Base-by-base conservation (phyloP, 2,888 invertebrate species). In the Agrochola lota region DNA sequence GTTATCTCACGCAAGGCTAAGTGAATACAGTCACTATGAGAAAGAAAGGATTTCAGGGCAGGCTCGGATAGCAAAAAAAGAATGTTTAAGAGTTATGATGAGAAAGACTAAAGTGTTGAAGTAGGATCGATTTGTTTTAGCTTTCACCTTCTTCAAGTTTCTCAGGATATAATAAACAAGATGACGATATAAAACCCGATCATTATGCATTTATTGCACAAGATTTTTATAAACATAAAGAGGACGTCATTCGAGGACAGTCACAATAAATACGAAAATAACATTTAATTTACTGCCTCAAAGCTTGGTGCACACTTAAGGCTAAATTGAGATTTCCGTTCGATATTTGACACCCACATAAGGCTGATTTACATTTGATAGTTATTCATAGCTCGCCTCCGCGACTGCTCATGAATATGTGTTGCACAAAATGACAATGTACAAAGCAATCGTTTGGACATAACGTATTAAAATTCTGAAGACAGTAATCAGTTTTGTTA, bases 281-380 rank as follows among this genome's bases (percentile, higher is more conserved):
- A 74, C 55, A 71, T 71, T 69, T 70, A 72, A 80, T 72, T 63
- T 68, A 67, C 35, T 62, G 35, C 12, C 12, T 60, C 60, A 74
- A 84, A 77, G 78, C 74, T 85, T 40, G 46, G 57, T 77, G 72
- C 83, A 83, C 70, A 76, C 72, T 85, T 66, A 78, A 62, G 76
- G 74, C 78, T 78, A 84, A 85, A 93, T 91, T 91, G 87, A 93
- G 90, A 92, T 91, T 91, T 90, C 89, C 87, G 88, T 75, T 70
- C 72, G 88, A 87, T 88, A 90, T 87, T 85, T 85, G 82, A 81
- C 91, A 83, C 92, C 93, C 88, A 92, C 92, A 84, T 87, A 70
- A 76, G 66, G 59, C 80, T 86, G 89, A 92, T 93, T 93, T 91
- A 87, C 91, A 92, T 92, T 88, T 84, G 85, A 89, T 90, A 90